Evolutionary conservation across 2,888 invertebrate genomes (phyloP), one percentile per base, ranked within the genome.

Genomic region (Oligia fasciuncula): DNA sequence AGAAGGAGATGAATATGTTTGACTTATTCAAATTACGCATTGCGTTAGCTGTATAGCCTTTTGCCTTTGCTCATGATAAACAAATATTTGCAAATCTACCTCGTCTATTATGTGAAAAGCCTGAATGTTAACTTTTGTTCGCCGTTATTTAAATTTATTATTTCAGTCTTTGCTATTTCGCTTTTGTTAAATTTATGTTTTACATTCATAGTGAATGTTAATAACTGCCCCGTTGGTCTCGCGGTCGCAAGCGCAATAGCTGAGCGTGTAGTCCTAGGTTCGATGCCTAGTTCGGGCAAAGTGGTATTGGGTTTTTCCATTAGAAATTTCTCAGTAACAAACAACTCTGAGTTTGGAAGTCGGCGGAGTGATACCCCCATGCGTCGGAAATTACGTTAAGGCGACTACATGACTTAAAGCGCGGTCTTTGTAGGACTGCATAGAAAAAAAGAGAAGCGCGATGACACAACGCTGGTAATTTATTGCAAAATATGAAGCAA

Each of bases 21-120:
- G 63, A 72, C 71, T 76, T 62, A 51, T 63, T 76, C 68, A 75
- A 80, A 49, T 81, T 80, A 81, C 86, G 80, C 86, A 87, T 77
- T 87, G 84, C 80, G 81, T 86, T 78, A 71, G 67, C 66, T 77
- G 54, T 78, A 74, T 79, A 78, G 76, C 71, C 73, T 85, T 83
- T 80, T 72, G 69, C 68, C 69, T 79, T 82, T 79, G 75, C 71
- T 79, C 73, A 49, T 72, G 70, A 76, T 81, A 79, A 79, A 79
- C 79, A 69, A 76, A 82, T 75, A 81, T 85, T 84, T 77, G 73
- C 70, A 67, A 79, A 84, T 84, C 62, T 71, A 72, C 80, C 23
- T 69, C 54, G 43, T 77, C 76, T 80, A 46, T 40, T 63, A 66
- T 51, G 79, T 65, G 60, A 65, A 83, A 79, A 71, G 40, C 5